Percentiles rank a stretch among this genome's conserved stretches.
Conservation (phyloP, 53 echinoderm and acorn worm species). For the Paracentrotus lividus region DNA sequence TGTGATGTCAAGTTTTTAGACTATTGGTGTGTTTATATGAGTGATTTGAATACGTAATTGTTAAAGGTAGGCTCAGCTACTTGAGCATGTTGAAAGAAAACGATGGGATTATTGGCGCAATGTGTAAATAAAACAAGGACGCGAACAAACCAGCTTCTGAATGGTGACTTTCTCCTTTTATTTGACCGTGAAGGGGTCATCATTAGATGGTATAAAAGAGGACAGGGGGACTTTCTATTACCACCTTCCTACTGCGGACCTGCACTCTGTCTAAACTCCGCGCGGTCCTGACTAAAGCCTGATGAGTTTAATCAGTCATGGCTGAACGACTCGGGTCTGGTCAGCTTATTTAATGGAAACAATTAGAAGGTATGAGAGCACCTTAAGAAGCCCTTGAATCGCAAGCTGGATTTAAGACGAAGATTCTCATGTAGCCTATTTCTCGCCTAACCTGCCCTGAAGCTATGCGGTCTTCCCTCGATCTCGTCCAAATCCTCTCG, state of each 20-base stretch:
- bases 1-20: slow-evolving; percentile 21
- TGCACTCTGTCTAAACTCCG: neutral
- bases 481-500: neutral
- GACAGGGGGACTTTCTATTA: neutral
- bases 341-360: neutral
- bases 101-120: neutral
- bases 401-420: neutral
- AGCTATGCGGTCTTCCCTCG: neutral
- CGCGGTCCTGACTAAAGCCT: neutral
- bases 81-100: neutral
- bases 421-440: neutral
- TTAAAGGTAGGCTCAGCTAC: slow-evolving; percentile 6
- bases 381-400: neutral
- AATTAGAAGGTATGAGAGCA: neutral
- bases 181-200: neutral
- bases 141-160: neutral
- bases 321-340: neutral
- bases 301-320: neutral
- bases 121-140: neutral
- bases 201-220: neutral
- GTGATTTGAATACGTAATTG: slow-evolving; percentile 13
- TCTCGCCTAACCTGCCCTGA: neutral
- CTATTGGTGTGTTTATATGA: neutral
- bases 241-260: too few species aligned
- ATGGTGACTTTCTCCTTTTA: neutral